A percentile compares a stretch with the other conserved stretches of the same genome.
Evolutionary conservation across 2,888 invertebrate genomes (phyloP).

Genomic region (Drosophila prostipennis): DNA sequence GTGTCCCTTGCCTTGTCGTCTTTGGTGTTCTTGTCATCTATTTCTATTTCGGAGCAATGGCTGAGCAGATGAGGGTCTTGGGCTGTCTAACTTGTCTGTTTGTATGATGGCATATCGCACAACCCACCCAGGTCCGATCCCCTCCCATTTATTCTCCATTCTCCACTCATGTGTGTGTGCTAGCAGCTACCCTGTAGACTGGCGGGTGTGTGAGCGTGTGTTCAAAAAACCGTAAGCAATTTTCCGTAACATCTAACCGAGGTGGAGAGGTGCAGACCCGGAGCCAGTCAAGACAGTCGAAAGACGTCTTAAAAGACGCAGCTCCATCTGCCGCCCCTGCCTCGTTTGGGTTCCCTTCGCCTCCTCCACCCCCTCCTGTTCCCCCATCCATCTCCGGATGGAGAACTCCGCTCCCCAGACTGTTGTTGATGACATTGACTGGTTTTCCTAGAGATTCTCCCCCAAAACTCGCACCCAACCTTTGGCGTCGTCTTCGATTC

Average conservation of each 20-base stretch:
- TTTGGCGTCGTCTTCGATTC: slow-evolving; percentile 58
- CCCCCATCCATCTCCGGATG: neutral
- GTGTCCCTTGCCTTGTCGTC: slow-evolving; percentile 52
- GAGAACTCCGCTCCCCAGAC: slow-evolving; percentile 27
- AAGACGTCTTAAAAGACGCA: slow-evolving; percentile 61
- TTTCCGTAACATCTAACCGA: slow-evolving; percentile 79
- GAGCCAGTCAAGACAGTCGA: slow-evolving; percentile 61
- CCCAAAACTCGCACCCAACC: slow-evolving; percentile 14
- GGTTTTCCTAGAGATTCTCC: slow-evolving; percentile 46
- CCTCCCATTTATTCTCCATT: slow-evolving; percentile 11
- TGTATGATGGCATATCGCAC: slow-evolving; percentile 69
- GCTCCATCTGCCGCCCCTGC: slow-evolving; percentile 36
- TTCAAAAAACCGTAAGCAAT: slow-evolving; percentile 79
- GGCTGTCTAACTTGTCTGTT: slow-evolving; percentile 78
- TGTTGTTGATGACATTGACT: slow-evolving; percentile 74
- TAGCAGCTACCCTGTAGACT: slow-evolving; percentile 34
- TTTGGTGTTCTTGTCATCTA: slow-evolving; percentile 78
- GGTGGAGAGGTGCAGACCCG: slow-evolving; percentile 55
- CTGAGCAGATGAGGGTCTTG: slow-evolving; percentile 77
- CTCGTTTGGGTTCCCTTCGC: slow-evolving; percentile 8
- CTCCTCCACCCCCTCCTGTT: neutral
- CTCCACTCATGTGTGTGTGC: slow-evolving; percentile 67
- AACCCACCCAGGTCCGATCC: slow-evolving; percentile 18
- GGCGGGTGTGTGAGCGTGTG: slow-evolving; percentile 48
- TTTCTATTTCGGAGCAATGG: slow-evolving; percentile 76